Evolutionary conservation across 2,113 vertebrate species (phyloP).

Genomic region (Gadus macrocephalus): DNA sequence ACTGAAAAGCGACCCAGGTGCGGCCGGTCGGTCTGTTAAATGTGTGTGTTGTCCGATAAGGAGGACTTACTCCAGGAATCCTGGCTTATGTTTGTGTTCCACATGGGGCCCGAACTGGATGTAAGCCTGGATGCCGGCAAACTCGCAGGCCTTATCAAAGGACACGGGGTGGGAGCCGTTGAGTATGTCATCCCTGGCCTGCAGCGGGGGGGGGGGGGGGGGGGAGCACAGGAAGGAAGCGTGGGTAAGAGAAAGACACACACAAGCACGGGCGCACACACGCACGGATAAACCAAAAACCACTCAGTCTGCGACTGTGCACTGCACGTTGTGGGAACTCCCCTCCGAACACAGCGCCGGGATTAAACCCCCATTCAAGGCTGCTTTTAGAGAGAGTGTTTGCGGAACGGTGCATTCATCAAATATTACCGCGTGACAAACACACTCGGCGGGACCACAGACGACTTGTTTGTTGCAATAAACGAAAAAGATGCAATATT

Average conservation of each 20-base stretch:
- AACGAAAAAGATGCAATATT: too few relatives aligned
- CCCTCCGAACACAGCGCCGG: too few relatives aligned
- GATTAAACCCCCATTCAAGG: too few relatives aligned
- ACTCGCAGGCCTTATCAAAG: constrained; percentile 98
- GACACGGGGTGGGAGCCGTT: constrained; percentile 98
- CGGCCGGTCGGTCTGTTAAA: neutral
- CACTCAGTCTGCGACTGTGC: neutral
- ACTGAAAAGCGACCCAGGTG: too few relatives aligned
- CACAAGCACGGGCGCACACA: constrained; percentile 7
- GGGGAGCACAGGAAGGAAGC: constrained; percentile 13
- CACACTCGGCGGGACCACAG: too few relatives aligned
- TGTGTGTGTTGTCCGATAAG: constrained; percentile 18
- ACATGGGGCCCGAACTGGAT: constrained; percentile 98
- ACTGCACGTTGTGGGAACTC: too few relatives aligned
- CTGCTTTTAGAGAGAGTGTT: too few relatives aligned
- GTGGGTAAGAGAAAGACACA: constrained; percentile 9
- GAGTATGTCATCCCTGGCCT: constrained; percentile 98
- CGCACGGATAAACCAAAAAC: constrained; percentile 16
- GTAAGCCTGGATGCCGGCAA: constrained; percentile 95
- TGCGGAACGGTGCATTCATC: too few relatives aligned
- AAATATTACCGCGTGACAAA: too few relatives aligned
- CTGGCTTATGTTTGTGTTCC: constrained; percentile 97
- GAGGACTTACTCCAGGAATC: constrained; percentile 92
- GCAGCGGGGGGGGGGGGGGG: constrained; percentile 6
- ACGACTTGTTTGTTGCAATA: too few relatives aligned